Conservation (phyloP, 2,888 invertebrate species). For the Zaprionus bogoriensis region DNA sequence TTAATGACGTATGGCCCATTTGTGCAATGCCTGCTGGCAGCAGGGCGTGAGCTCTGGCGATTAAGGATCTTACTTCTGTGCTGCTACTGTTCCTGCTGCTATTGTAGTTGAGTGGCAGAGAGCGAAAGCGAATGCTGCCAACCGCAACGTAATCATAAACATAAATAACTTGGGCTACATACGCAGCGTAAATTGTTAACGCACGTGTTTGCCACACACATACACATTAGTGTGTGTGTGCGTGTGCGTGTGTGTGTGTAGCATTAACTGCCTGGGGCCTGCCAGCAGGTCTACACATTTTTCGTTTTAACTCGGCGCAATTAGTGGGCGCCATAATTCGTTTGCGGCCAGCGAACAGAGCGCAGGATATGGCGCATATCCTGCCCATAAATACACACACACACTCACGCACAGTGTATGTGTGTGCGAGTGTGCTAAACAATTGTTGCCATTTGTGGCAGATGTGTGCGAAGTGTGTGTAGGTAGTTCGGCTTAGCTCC, state of each 20-base stretch:
- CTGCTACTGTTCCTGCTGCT: background rate
- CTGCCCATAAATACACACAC: constrained; percentile 54
- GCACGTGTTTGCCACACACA: constrained; percentile 50
- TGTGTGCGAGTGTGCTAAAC: constrained; percentile 12
- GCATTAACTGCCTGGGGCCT: constrained; percentile 50
- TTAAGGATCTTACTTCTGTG: background rate
- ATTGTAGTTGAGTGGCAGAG: background rate
- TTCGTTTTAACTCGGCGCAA: constrained; percentile 72
- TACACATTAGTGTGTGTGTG: background rate
- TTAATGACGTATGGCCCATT: constrained; percentile 15
- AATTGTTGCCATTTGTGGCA: constrained; percentile 63
- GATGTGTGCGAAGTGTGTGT: constrained; percentile 17
- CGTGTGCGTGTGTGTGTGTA: constrained; percentile 17
- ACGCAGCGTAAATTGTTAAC: constrained; percentile 64
- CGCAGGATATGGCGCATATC: constrained; percentile 63
- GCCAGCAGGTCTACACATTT: constrained; percentile 57
- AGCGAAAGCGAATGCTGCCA: constrained; percentile 45
- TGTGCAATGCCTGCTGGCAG: no score
- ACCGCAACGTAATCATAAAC: constrained; percentile 72
- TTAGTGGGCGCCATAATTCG: constrained; percentile 72
- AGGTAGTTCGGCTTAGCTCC: background rate
- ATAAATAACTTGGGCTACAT: constrained; percentile 70
- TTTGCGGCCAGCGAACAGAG: constrained; percentile 59
- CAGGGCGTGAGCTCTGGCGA: background rate
- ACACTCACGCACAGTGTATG: background rate